Evolutionary conservation across 2,113 vertebrate species (phyloP).

Genomic region (Ictidomys tridecemlineatus): DNA sequence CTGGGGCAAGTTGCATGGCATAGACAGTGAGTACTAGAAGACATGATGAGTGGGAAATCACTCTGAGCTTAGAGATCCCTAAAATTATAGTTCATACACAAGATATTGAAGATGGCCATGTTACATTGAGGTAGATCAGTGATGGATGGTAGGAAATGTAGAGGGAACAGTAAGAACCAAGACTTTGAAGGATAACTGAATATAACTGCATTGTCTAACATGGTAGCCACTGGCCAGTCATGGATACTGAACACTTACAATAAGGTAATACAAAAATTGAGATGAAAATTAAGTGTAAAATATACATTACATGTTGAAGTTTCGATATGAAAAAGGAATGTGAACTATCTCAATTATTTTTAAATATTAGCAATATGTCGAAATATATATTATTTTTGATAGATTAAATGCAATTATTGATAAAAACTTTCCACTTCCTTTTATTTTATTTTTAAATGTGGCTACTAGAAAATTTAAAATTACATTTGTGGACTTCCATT

Average conservation of each 20-base stretch:
- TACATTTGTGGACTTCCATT: constrained; percentile 1
- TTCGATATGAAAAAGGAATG: background rate
- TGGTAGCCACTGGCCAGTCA: background rate
- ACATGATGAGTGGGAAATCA: background rate
- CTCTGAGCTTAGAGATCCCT: background rate
- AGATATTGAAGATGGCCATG: background rate
- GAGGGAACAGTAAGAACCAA: background rate
- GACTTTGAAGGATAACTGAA: background rate
- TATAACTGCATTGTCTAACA: background rate
- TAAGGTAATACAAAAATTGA: background rate
- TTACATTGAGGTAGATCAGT: background rate
- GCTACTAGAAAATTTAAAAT: constrained; percentile 3
- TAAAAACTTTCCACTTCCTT: background rate
- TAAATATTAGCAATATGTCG: background rate
- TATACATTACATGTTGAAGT: background rate
- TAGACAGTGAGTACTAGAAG: background rate
- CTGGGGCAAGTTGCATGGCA: background rate
- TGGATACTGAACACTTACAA: background rate
- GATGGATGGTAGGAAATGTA: background rate
- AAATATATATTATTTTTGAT: no score
- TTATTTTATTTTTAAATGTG: background rate
- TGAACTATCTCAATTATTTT: background rate
- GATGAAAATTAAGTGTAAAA: background rate
- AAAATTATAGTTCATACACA: no score
- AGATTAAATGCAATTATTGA: background rate